phyloP scores from a whole-genome alignment of 2,797 vertebrate genomes.

The Poeciliopsis gracilis region DNA sequence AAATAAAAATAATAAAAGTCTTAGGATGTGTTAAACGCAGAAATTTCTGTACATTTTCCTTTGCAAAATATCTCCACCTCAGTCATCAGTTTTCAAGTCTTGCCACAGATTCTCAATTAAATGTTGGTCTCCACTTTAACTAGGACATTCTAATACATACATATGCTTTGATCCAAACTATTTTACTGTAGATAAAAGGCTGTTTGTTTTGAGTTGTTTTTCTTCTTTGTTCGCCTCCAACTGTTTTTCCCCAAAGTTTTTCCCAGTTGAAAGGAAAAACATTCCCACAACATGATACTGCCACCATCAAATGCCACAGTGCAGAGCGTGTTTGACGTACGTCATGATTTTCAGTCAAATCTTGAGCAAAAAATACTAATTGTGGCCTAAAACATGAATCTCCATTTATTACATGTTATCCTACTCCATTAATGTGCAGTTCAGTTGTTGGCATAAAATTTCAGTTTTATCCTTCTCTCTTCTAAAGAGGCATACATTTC shows the following conservation, averaged over 20 bases:
- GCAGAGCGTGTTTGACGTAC: background rate
- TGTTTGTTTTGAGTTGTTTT: background rate
- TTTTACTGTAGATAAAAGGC: background rate
- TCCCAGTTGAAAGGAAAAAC: background rate
- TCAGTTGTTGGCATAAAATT: conserved; percentile 95
- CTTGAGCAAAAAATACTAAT: conserved; percentile 35
- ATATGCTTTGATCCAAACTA: background rate
- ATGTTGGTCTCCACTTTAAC: background rate
- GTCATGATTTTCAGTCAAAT: too few relatives aligned
- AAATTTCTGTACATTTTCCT: background rate
- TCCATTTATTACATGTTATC: conserved; percentile 97
- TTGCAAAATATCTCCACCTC: background rate
- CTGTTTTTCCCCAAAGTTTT: background rate
- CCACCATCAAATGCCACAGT: background rate
- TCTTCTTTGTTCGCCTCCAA: background rate
- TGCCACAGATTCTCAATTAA: background rate
- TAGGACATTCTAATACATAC: background rate
- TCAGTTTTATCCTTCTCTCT: conserved; percentile 84
- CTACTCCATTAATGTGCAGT: conserved; percentile 96
- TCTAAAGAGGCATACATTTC: conserved; percentile 85
- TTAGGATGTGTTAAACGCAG: background rate
- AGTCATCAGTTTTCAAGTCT: background rate
- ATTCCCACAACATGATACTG: background rate
- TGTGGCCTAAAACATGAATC: conserved; percentile 98
- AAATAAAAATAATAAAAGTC: background rate